Evolutionary conservation across 2,113 vertebrate species (phyloP).

Genomic region (Archilochus colubris): DNA sequence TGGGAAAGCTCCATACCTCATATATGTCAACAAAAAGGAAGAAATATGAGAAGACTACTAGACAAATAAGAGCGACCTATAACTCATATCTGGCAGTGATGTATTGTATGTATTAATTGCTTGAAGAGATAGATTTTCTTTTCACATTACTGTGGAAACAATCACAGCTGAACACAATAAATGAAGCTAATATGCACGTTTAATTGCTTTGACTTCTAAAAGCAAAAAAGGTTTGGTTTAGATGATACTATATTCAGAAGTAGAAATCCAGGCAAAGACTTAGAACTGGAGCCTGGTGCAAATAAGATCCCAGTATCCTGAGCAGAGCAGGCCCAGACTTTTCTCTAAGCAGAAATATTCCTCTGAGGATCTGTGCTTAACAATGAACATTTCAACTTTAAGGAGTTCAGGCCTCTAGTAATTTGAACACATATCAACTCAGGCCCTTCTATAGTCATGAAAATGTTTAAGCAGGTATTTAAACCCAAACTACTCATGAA

Average conservation of each 20-base stretch:
- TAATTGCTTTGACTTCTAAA: conserved; percentile 12
- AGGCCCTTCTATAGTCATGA: background rate
- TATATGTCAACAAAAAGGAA: conserved; percentile 40
- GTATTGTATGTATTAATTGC: conserved; percentile 54
- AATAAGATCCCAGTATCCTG: background rate
- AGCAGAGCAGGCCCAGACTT: background rate
- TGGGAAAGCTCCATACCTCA: conserved; percentile 58
- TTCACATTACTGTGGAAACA: conserved; percentile 56
- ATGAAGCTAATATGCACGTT: conserved; percentile 9
- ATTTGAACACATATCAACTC: background rate
- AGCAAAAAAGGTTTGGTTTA: background rate
- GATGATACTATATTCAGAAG: background rate
- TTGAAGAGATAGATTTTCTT: conserved; percentile 63
- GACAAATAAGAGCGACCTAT: conserved; percentile 47
- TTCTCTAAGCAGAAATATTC: background rate
- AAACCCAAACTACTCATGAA: background rate
- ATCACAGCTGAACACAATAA: conserved; percentile 40
- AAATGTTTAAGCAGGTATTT: background rate
- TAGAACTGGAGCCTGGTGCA: background rate
- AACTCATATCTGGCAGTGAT: conserved; percentile 48
- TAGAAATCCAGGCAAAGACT: background rate
- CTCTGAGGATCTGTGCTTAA: background rate
- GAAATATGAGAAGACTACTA: conserved; percentile 44
- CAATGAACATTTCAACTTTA: background rate
- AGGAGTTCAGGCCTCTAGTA: background rate